phyloP scores from a whole-genome alignment of 2,888 invertebrate species.

The Phaedon cochleariae region DNA sequence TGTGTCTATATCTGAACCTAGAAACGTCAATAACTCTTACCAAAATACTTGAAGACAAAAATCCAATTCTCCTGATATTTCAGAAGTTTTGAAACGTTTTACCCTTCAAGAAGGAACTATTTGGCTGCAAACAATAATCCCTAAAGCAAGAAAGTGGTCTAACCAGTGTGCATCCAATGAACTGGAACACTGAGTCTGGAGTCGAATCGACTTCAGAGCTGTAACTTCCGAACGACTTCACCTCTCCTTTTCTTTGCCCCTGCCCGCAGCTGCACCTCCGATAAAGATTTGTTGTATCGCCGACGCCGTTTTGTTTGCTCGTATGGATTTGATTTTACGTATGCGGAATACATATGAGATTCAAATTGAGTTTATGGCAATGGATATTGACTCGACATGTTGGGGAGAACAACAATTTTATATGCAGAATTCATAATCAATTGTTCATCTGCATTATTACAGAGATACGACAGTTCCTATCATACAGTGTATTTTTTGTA shows the following conservation, averaged over 20 bases:
- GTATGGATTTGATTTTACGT: constrained; percentile 37
- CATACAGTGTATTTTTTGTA: too few relatives aligned
- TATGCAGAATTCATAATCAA: too few relatives aligned
- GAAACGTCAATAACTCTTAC: too few relatives aligned
- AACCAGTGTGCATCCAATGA: constrained; percentile 43
- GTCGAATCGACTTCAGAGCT: constrained; percentile 45
- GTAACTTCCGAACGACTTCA: constrained; percentile 50
- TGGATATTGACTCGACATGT: too few relatives aligned
- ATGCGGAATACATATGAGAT: background rate
- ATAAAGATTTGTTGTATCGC: constrained; percentile 44
- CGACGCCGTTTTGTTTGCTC: constrained; percentile 42
- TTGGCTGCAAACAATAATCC: constrained; percentile 48
- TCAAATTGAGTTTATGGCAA: too few relatives aligned
- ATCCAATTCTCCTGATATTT: constrained; percentile 47
- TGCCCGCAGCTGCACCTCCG: constrained; percentile 12
- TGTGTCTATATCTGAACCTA: too few relatives aligned
- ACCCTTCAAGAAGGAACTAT: too few relatives aligned
- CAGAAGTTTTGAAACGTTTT: too few relatives aligned
- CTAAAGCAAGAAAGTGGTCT: constrained; percentile 42
- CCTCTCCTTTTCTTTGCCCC: constrained; percentile 38
- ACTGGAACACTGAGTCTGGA: constrained; percentile 48
- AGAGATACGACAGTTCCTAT: too few relatives aligned
- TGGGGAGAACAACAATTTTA: too few relatives aligned
- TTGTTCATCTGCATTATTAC: too few relatives aligned
- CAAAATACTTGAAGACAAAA: too few relatives aligned